Base-by-base conservation (phyloP, 1,140 invertebrate species). In the Hetaerina americana region DNA sequence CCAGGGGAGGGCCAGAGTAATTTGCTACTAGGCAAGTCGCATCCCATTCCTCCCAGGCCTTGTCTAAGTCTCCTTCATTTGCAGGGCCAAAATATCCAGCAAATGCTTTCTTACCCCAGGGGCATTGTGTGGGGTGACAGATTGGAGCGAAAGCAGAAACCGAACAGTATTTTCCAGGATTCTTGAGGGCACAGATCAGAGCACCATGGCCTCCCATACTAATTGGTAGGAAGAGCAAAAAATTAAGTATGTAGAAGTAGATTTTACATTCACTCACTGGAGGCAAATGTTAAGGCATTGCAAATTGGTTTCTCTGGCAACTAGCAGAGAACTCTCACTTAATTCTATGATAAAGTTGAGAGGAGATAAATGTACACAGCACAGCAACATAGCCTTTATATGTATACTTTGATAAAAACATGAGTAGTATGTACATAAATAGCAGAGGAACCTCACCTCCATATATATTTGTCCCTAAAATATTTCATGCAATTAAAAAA, bases 121-220 rank as follows among this genome's bases (percentile, higher is more conserved):
- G 85, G 77, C 91, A 91, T 57, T 88, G 82, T 15, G 83, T 86
- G 0, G 97, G 96, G 83, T 98, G 96, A 69, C 89, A 89, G 78
- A 99, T 98, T 0, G 97, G 96, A 25, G 97, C 88, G 87, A 99
- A 99, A n/a, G 94, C 94, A 72, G 95, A 97, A 0, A 97, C 95
- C 49, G 92, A 91, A 75, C 88, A 87, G 81, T 94, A 99, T 72
- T 91, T 82, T 5, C 90, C 91, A 26, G 96, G 96, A 82, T 96
- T 97, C 80, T 95, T 95, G 25, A 99, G 81, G 22, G 92, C 90
- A 81, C 92, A 93, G 29, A 96, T 90, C 26, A 99, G 81, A 27
- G 97, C 97, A 27, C 97, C 97, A 84, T 98, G 96, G 70, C 97
- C 96, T 70, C 96, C 96, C 96, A 98, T 98, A 78, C 95, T 95